Conservation (phyloP, 2,797 vertebrate species). For the Columba guinea region DNA sequence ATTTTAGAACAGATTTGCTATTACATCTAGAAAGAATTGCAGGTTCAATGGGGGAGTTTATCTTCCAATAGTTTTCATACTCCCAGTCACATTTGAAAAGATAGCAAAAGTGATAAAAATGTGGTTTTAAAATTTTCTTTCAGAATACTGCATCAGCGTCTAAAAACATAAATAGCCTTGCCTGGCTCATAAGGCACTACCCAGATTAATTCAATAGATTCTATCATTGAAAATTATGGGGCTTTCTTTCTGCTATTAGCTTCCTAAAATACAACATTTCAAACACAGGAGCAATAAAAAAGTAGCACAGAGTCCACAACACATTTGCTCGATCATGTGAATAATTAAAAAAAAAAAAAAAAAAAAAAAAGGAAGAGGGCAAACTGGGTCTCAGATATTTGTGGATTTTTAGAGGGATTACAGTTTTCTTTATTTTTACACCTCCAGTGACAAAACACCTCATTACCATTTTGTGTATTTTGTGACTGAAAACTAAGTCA, state of each 20-base stretch:
- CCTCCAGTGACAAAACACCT: background rate
- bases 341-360: background rate
- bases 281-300: background rate
- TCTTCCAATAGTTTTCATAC: background rate
- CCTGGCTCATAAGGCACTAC: background rate
- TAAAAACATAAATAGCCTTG: background rate
- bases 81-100: background rate
- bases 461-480: slow-evolving; percentile 59
- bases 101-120: background rate
- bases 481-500: slow-evolving; percentile 8
- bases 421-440: background rate
- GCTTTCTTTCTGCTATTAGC: background rate
- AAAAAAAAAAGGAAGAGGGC: background rate
- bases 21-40: background rate
- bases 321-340: background rate
- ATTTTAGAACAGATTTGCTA: background rate
- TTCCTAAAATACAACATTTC: background rate
- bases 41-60: background rate
- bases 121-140: background rate
- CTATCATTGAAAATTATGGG: background rate
- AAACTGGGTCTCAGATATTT: background rate
- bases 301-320: background rate
- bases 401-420: background rate
- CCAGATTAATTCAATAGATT: background rate
- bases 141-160: background rate